Conservation (phyloP, 1,140 invertebrate species). For the Lasioglossum baleicum region DNA sequence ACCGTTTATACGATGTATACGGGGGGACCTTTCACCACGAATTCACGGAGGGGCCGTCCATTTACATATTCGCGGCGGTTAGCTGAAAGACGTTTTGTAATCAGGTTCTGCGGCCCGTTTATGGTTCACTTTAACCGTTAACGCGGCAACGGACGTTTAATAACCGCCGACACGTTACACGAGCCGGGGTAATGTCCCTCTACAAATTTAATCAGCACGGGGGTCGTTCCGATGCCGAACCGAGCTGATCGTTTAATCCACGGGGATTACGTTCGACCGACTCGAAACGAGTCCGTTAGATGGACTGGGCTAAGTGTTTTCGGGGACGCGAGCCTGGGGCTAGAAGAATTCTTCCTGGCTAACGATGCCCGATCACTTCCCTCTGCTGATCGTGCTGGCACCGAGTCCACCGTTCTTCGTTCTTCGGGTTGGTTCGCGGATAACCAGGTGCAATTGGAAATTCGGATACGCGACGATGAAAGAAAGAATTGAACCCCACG, state of each 20-base stretch:
- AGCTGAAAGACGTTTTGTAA: constrained; percentile 37
- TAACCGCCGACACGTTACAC: constrained; percentile 16
- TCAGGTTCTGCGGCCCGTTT: constrained; percentile 21
- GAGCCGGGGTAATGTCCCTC: constrained; percentile 5
- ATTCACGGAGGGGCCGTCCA: constrained; percentile 31
- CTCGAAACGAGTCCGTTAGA: background rate
- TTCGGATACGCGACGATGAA: too few relatives aligned
- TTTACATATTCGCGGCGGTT: constrained; percentile 46
- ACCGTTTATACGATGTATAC: constrained; percentile 33
- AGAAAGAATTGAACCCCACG: too few relatives aligned
- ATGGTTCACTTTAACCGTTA: constrained; percentile 24
- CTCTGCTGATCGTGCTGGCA: too few relatives aligned
- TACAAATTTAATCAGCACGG: constrained; percentile 31
- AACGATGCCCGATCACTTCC: background rate
- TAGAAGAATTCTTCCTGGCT: background rate
- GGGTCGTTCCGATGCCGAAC: background rate
- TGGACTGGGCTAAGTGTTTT: background rate
- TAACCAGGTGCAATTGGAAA: too few relatives aligned
- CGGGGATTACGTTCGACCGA: background rate
- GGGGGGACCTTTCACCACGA: constrained; percentile 40
- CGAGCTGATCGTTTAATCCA: constrained; percentile 2
- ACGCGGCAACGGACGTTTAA: constrained; percentile 12
- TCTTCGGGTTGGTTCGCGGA: too few relatives aligned
- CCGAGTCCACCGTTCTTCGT: too few relatives aligned
- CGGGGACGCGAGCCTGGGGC: background rate